Percentiles rank a stretch among this genome's conserved stretches.
Conservation (phyloP, 2,113 vertebrate genomes). For the Seriola quinqueradiata region DNA sequence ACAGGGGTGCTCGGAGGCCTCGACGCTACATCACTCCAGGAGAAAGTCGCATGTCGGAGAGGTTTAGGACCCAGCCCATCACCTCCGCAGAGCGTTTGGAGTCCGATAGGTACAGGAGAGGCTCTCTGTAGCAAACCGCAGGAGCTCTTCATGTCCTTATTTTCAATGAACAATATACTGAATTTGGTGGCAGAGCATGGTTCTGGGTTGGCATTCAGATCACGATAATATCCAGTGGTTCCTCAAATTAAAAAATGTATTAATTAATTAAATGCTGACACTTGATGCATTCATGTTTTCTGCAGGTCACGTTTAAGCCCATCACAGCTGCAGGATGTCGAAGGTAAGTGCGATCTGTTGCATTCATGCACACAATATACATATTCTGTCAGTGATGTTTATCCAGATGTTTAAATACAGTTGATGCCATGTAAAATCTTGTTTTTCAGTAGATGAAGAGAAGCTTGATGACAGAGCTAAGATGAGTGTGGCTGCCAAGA, state of each 20-base stretch:
- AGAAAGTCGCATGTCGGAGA: slow-evolving; percentile 95
- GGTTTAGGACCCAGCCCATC: slow-evolving; percentile 98
- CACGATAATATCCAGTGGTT: neutral
- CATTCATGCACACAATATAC: neutral
- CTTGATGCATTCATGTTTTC: slow-evolving; percentile 55
- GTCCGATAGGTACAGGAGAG: slow-evolving; percentile 92
- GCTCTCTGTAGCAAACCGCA: neutral
- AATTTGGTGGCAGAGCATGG: neutral
- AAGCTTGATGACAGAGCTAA: slow-evolving; percentile 97
- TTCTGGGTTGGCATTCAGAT: neutral
- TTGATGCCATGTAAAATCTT: neutral
- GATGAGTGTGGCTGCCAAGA: slow-evolving; percentile 97
- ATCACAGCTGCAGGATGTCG: slow-evolving; percentile 84
- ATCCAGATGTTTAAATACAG: neutral
- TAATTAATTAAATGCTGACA: slow-evolving; percentile 7
- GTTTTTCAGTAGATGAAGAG: slow-evolving; percentile 87
- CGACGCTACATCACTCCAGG: slow-evolving; percentile 95
- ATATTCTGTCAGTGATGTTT: neutral
- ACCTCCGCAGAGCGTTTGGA: slow-evolving; percentile 97
- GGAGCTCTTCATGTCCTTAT: neutral
- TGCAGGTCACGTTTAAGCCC: slow-evolving; percentile 87
- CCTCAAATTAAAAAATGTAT: neutral
- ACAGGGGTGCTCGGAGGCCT: slow-evolving; percentile 89
- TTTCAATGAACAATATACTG: neutral
- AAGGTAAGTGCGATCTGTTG: slow-evolving; percentile 82